phyloP scores from a whole-genome alignment of 2,797 vertebrate species.

The Lepus oiostolus region DNA sequence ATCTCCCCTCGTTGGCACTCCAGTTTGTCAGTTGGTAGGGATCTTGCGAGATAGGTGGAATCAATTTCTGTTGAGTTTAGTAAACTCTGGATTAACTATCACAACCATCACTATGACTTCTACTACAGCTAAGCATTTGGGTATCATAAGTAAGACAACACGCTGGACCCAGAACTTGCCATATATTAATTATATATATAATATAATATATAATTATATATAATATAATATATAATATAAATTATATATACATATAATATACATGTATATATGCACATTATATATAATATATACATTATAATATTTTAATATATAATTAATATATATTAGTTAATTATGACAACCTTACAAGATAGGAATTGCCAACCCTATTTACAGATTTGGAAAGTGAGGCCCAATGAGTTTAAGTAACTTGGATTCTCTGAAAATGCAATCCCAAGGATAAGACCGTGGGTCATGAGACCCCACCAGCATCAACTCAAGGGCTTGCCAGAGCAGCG shows the following conservation, averaged over 20 bases:
- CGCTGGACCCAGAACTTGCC: not conserved
- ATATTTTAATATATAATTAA: too few species aligned
- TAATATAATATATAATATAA: too few species aligned
- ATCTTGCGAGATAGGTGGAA: not conserved
- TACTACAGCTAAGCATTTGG: not conserved
- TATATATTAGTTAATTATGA: not conserved
- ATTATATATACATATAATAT: too few species aligned
- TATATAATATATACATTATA: too few species aligned
- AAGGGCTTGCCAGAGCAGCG: not conserved
- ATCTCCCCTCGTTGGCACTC: not conserved
- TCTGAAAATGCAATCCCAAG: not conserved
- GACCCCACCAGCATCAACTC: not conserved
- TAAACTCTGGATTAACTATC: not conserved
- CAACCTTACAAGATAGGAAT: not conserved
- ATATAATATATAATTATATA: too few species aligned
- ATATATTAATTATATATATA: not conserved
- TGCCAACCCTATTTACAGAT: not conserved
- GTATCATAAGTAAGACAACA: not conserved
- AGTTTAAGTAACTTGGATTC: not conserved
- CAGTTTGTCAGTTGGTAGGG: not conserved
- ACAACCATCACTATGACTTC: not conserved
- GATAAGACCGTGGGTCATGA: not conserved
- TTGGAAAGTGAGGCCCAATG: not conserved
- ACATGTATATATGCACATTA: too few species aligned
- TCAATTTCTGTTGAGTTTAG: not conserved